Base-by-base conservation (phyloP, 1,140 invertebrate genomes). In the Thaumatotibia leucotreta region DNA sequence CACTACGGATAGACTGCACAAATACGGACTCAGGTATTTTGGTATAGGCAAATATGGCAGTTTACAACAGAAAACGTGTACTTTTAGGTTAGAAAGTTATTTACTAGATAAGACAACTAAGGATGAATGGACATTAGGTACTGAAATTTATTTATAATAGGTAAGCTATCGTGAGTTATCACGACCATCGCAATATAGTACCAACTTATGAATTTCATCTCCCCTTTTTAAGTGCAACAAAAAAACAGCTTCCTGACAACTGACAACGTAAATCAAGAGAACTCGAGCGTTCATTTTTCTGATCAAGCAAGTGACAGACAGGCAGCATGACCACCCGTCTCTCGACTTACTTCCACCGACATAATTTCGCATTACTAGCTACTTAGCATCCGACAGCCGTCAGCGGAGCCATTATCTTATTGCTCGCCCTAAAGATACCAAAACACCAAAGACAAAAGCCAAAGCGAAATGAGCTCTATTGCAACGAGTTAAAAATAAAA, bases 361-460 rank as follows among this genome's bases (percentile, higher is more conserved):
- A 58, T 58, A 29, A 58, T 58, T 58, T 58, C 52, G 52, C 52
- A 58, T 58, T 58, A 58, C 52, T 27, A 54, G 9, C 24, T 54
- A 58, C 52, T 58, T 58, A 58, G 24, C 52, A 58, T 58, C 52
- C 52, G 52, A 24, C 52, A 58, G 66, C 62, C 75, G 78, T 80
- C 67, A 75, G 35, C 64, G 68, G 65, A 65, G 68, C 35, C 75
- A 85, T 84, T 88, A 86, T 88, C 75, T 83, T 75, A 83, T 88
- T 88, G 79, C 67, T 75, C 73, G n/a, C 39, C 39, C 39, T 35
- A 35, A 35, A 35, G 33, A 35, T n/a, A 35, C 33, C 33, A 35
- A 45, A 45, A 20, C 39, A 45, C 35, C 35, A 11, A n/a, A 14
- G 35, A 0, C 35, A 14, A 5, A 45, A 20, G 39, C 39, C 39